Evolutionary conservation across 2,113 vertebrate genomes (phyloP), one percentile per base, ranked within the genome.

Genomic region (Columbina picui): DNA sequence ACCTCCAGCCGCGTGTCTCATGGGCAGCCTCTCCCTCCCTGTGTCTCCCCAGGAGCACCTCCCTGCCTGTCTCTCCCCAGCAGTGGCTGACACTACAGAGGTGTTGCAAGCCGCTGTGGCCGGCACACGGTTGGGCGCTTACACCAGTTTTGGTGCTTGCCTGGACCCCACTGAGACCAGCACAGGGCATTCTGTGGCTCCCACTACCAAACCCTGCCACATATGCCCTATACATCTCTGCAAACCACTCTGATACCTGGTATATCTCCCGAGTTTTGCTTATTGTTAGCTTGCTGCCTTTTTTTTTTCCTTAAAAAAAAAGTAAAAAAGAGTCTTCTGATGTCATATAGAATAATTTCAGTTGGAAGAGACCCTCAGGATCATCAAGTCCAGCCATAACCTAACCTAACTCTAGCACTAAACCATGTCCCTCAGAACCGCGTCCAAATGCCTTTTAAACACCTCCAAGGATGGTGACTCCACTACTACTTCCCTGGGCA

Each of bases 181-280:
- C 32, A 50, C 14, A 45, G 17, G 30, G 30, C 45, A 71, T 41
- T 6, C 15, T 23, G 20, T 47, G 70, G 65, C 6, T 20, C 39
- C 50, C 8, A 0, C 34, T 45, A 1, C 8, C 27, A 41, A 25
- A 10, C 23, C 20, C 12, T 49, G 69, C 3, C 29, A 43, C 0
- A 0, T 34, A 34, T 17, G n/a, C 23, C 12, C 23, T n/a, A 23
- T 9, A 47, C 3, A 3, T 22, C 25, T 76, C 57, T 32, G 29
- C 43, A 36, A 13, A 41, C 32, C 0, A 0, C 16, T 36, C 29
- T 7, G 8, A 14, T 57, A 50, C 7, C 3, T 27, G 27, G 32
- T 29, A 17, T 4, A 13, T 43, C 39, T 74, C 70, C 55, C 17
- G 22, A 55, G 47, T 5, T 67, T 21, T 8, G 2, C 6, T 21